Evolutionary conservation across 2,113 vertebrate genomes (phyloP).

Genomic region (Procavia capensis): DNA sequence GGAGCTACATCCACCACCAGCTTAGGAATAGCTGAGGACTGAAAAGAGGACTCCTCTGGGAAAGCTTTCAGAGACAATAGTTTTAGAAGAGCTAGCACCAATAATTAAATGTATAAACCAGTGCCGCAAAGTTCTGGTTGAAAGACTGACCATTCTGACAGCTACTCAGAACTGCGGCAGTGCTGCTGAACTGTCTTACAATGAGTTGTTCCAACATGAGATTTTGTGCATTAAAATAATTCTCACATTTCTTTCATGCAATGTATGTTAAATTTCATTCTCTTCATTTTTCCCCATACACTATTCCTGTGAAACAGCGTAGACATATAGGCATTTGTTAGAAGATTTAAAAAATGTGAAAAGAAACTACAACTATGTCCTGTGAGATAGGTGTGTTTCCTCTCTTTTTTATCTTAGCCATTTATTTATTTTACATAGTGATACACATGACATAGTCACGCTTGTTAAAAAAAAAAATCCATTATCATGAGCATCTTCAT

Average conservation of each 20-base stretch:
- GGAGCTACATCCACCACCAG: not conserved
- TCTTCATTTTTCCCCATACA: not conserved
- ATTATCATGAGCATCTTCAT: not conserved
- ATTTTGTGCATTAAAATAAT: conserved; percentile 27
- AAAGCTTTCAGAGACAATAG: not conserved
- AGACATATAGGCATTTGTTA: not conserved
- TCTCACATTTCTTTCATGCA: not conserved
- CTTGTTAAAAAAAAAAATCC: not conserved
- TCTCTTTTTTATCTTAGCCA: conserved; percentile 13
- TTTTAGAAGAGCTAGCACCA: not conserved
- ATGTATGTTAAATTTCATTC: not conserved
- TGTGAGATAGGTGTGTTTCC: not conserved
- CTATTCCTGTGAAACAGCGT: not conserved
- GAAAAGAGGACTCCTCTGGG: not conserved
- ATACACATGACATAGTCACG: not conserved
- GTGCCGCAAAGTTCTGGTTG: not conserved
- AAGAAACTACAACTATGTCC: not conserved
- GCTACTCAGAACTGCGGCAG: not conserved
- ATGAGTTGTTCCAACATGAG: not conserved
- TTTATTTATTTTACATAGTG: not conserved
- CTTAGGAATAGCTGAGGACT: not conserved
- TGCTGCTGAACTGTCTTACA: not conserved
- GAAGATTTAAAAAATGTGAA: not conserved
- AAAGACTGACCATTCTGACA: not conserved
- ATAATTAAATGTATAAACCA: not conserved